Base-by-base conservation (phyloP, 1,140 invertebrate species). In the Drosophila albomicans region DNA sequence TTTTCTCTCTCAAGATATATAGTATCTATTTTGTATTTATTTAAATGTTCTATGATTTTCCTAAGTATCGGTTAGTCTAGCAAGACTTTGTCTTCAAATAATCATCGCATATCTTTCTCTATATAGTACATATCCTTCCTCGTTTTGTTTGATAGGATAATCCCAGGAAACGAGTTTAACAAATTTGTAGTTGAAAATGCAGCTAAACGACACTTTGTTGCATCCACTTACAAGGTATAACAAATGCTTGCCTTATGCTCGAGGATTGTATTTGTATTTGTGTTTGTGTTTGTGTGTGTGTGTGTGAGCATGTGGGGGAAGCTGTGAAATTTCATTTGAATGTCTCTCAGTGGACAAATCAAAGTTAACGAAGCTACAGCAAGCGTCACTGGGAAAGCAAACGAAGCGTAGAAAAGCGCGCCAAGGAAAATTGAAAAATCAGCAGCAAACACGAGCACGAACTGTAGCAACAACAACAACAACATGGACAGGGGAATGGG, bases 341-440 rank as follows among this genome's bases (percentile, higher is more conserved):
- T 88, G 82, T 88, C 72, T 75, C 82, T 88, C 84, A 69, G 79
- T 82, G 84, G 82, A 87, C 82, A 80, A 87, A 88, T 87, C 82
- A 88, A 87, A 88, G 79, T 71, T 79, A 87, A 87, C 84, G 67
- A 66, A 71, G 73, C 67, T 35, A 20, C 45, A 49, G 69, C 13
- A 43, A 43, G 41, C 41, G 41, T n/a, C n/a, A 16, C 43, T 48
- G 61, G 13, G 69, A 70, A 62, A 52, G 11, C 54, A 38, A 75
- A 30, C 30, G 30, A 59, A 64, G 35, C 51, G 35, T 28, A 15
- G 30, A 58, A 49, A 38, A 49, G 38, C 62, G 59, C 52, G 6
- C 16, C 52, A 70, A 79, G 64, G 59, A 56, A 86, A 86, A 85
- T 85, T 85, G 71, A 82, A 88, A 82, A 73, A 41, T 69, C 66